Conservation (phyloP, 2,888 invertebrate species). For the Lochmaea crataegi region DNA sequence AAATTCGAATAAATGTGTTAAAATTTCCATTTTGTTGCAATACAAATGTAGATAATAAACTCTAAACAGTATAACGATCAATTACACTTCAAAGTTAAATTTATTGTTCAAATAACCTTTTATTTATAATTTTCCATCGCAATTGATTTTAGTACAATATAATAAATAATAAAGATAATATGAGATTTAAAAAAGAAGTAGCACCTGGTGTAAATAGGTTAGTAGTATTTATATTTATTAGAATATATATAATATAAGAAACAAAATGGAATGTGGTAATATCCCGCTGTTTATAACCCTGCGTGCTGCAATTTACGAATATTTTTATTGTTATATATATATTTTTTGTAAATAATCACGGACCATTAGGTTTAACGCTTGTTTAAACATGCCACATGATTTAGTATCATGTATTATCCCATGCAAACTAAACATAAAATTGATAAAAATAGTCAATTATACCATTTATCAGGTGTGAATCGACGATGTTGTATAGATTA, state of each 20-base stretch:
- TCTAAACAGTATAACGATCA: background rate
- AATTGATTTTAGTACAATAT: background rate
- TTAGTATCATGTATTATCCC: conserved; percentile 31
- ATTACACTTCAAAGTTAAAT: background rate
- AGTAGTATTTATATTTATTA: background rate
- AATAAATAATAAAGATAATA: background rate
- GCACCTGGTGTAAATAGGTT: background rate
- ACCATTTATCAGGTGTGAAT: background rate
- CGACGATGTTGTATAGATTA: too few relatives aligned
- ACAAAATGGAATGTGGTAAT: conserved; percentile 21
- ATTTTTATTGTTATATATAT: conserved; percentile 15
- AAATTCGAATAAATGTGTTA: too few relatives aligned
- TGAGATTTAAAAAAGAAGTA: background rate
- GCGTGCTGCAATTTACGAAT: conserved; percentile 19
- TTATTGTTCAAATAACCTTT: background rate
- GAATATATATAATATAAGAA: background rate
- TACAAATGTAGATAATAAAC: too few relatives aligned
- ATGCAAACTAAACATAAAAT: conserved; percentile 19
- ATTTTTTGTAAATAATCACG: conserved; percentile 34
- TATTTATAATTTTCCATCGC: background rate
- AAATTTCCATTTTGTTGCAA: too few relatives aligned
- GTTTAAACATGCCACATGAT: conserved; percentile 31
- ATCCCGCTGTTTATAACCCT: conserved; percentile 22
- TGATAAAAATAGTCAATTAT: conserved; percentile 10
- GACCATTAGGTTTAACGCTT: conserved; percentile 40